These are phyloP conservation scores for Gnathonemus echidnorhynchus DNA, from an alignment of 2,113 vertebrate species.

Conservation along the genomic window DNA sequence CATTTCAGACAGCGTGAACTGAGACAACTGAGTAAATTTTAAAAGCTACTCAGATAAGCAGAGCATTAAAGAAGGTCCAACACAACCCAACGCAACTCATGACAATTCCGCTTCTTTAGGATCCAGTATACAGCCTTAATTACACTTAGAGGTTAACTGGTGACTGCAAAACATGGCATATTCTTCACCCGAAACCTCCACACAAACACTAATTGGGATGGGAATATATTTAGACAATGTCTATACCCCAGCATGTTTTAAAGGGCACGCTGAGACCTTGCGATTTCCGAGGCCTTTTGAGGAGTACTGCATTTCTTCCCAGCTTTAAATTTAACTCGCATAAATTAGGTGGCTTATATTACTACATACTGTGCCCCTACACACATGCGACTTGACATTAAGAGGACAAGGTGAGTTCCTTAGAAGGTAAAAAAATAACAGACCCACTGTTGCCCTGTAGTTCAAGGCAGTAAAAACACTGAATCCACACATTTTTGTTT, in stretches of 20 bases:
- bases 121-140: background rate
- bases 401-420: slow-evolving; percentile 13
- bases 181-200: slow-evolving; percentile 1
- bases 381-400: background rate
- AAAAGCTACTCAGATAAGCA: background rate
- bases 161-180: slow-evolving; percentile 2
- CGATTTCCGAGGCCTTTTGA: slow-evolving; percentile 41
- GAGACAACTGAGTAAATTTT: background rate
- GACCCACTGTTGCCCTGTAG: background rate
- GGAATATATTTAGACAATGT: slow-evolving; percentile 41
- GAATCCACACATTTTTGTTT: background rate
- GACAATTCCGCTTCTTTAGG: background rate
- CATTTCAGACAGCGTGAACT: background rate
- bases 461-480: background rate
- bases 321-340: slow-evolving; percentile 23
- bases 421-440: background rate
- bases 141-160: background rate
- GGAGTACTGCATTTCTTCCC: slow-evolving; percentile 30
- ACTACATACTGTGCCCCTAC: background rate
- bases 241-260: slow-evolving; percentile 41
- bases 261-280: slow-evolving; percentile 40
- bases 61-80: background rate
- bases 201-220: slow-evolving; percentile 37
- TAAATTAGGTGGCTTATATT: slow-evolving; percentile 34
- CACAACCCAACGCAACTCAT: background rate